Percentiles rank a stretch among this genome's conserved stretches.
Evolutionary conservation across 1,140 invertebrate genomes (phyloP).

Genomic region (Philotrypesis tridentata): DNA sequence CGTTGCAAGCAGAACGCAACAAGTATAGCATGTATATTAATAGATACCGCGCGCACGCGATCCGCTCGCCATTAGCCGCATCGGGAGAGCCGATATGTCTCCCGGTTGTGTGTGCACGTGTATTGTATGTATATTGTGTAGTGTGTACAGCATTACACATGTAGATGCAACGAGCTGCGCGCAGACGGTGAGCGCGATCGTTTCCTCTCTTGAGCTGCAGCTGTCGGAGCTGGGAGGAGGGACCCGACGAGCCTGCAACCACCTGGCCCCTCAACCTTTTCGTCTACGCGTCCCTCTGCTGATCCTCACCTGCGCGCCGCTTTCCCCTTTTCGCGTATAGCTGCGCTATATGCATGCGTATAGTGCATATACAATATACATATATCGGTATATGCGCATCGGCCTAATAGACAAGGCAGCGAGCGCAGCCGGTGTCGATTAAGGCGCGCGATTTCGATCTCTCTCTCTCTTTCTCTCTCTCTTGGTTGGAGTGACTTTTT

Average conservation of each 20-base stretch:
- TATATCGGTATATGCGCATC: no score
- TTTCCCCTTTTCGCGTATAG: slow-evolving; percentile 50
- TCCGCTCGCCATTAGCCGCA: no score
- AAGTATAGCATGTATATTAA: not conserved
- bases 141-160: no score
- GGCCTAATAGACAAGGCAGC: slow-evolving; percentile 13
- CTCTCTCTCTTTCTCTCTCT: not conserved
- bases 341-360: no score
- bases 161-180: not conserved
- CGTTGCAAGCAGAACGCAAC: not conserved
- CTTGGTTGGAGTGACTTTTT: not conserved
- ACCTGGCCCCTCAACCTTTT: slow-evolving; percentile 53
- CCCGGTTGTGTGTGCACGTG: no score
- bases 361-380: no score
- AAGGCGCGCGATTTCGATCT: slow-evolving; percentile 8
- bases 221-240: slow-evolving; percentile 59
- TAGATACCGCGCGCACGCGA: no score
- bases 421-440: slow-evolving; percentile 50
- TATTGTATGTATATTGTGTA: no score
- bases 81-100: no score
- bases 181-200: not conserved
- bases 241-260: slow-evolving; percentile 47
- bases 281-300: not conserved
- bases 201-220: slow-evolving; percentile 57
- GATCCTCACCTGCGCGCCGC: slow-evolving; percentile 40